Conservation (phyloP, 2,888 invertebrate genomes). For the Macropis europaea region DNA sequence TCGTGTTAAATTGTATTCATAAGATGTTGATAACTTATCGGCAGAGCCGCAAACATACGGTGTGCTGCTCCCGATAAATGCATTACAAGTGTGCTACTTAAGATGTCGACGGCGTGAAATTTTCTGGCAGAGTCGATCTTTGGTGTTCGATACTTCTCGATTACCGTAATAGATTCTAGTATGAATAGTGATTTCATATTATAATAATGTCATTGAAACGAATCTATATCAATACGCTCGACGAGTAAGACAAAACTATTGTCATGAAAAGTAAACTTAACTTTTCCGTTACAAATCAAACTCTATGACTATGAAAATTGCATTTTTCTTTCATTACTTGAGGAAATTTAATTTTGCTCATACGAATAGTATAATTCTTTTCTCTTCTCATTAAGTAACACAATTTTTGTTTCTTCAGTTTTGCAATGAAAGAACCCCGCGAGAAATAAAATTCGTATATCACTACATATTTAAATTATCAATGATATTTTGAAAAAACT, state of each 20-base stretch:
- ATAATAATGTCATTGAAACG: not conserved
- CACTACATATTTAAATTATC: not conserved
- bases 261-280: too few species aligned
- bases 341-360: too few species aligned
- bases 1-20: not conserved
- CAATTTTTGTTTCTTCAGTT: too few species aligned
- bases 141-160: conserved; percentile 22
- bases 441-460: not conserved
- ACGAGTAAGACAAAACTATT: too few species aligned
- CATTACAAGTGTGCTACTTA: not conserved
- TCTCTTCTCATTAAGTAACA: too few species aligned
- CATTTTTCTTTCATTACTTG: too few species aligned
- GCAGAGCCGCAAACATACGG: not conserved
- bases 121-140: conserved; percentile 31
- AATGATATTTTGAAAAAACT: too few species aligned
- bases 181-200: not conserved
- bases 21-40: conserved; percentile 12
- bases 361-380: too few species aligned
- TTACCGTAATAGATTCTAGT: not conserved
- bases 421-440: too few species aligned
- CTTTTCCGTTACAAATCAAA: too few species aligned
- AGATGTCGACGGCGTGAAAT: conserved; percentile 33
- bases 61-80: not conserved
- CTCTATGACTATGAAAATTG: too few species aligned
- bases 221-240: not conserved